Evolutionary conservation across 2,113 vertebrate genomes (phyloP).

Genomic region (Monopterus albus): DNA sequence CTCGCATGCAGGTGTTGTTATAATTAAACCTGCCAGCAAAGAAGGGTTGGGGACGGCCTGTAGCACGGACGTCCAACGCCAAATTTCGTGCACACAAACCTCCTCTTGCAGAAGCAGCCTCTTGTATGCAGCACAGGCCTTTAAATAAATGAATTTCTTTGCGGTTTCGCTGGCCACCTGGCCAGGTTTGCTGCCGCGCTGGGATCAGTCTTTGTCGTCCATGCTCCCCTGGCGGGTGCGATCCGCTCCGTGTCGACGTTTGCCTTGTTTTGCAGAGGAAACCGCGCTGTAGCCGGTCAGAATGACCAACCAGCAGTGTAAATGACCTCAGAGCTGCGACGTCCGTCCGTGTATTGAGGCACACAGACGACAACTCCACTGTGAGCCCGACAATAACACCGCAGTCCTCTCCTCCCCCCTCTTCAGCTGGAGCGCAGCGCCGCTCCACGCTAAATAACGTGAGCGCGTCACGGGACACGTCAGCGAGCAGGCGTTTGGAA

Average conservation of each 20-base stretch:
- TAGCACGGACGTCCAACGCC: slow-evolving; percentile 7
- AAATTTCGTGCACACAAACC: slow-evolving; percentile 2
- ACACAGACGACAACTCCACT: background rate
- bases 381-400: background rate
- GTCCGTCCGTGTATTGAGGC: background rate
- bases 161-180: background rate
- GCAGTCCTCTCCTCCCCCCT: slow-evolving; percentile 15
- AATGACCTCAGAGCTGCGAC: background rate
- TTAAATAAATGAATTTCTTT: background rate
- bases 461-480: slow-evolving; percentile 68
- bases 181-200: slow-evolving; percentile 24
- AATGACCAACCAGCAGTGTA: background rate
- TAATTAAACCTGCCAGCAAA: slow-evolving; percentile 35
- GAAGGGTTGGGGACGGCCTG: slow-evolving; percentile 30
- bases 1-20: slow-evolving; percentile 36
- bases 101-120: background rate
- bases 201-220: slow-evolving; percentile 70
- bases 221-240: slow-evolving; percentile 64
- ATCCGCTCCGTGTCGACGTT: background rate
- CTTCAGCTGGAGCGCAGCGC: slow-evolving; percentile 35
- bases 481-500: slow-evolving; percentile 53
- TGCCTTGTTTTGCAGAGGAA: background rate
- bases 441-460: slow-evolving; percentile 49
- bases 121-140: background rate
- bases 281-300: background rate